A percentile compares a stretch with the other conserved stretches of the same genome.
These are phyloP conservation scores for Campylomormyrus numenius DNA, from an alignment of 2,113 vertebrate genomes.

Conservation along the genomic window DNA sequence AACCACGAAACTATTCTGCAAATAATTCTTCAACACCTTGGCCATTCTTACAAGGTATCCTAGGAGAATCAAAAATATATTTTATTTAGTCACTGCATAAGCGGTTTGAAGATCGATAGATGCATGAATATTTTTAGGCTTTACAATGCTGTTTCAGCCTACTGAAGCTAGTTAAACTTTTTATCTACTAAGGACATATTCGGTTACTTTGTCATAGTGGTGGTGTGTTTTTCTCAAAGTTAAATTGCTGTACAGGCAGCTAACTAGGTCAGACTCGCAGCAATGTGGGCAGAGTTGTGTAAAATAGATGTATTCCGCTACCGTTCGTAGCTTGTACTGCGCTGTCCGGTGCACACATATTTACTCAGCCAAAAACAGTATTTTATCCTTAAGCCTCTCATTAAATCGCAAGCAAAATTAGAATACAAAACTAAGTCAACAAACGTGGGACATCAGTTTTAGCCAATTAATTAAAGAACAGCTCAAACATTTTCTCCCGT, in stretches of 20 bases:
- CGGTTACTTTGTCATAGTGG: neutral
- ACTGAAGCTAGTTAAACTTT: neutral
- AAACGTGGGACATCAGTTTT: slow-evolving; percentile 11
- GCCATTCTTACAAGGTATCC: neutral
- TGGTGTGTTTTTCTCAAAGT: neutral
- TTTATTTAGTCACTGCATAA: neutral
- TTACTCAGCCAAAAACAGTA: neutral
- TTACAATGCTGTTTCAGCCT: neutral
- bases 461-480: neutral
- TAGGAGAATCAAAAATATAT: neutral
- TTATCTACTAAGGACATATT: neutral
- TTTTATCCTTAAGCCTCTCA: neutral
- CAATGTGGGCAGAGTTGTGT: neutral
- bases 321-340: neutral
- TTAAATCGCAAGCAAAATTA: neutral
- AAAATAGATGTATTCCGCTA: neutral
- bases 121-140: neutral
- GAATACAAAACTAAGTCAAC: neutral
- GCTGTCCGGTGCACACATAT: neutral
- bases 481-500: neutral
- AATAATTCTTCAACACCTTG: neutral
- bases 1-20: neutral
- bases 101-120: neutral
- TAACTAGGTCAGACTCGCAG: neutral
- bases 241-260: neutral